A percentile compares a stretch with the other conserved stretches of the same genome.
Evolutionary conservation across 2,797 vertebrate species (phyloP).

Genomic region (Enteromius unitaeniatus): DNA sequence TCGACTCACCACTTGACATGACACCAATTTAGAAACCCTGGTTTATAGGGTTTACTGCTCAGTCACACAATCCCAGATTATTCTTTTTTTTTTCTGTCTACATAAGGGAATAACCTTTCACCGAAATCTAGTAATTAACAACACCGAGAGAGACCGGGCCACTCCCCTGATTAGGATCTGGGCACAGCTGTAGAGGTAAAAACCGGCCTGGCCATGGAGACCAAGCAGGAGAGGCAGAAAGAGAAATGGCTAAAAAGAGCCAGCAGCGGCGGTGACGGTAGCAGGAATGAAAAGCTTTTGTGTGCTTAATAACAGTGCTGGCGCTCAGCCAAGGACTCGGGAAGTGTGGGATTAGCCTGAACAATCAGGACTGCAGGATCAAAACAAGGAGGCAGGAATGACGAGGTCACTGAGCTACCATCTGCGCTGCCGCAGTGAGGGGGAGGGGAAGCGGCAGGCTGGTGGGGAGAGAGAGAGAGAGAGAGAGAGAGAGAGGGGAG

Average conservation of each 20-base stretch:
- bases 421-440: conserved; percentile 92
- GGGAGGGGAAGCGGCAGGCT: conserved; percentile 76
- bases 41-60: neutral
- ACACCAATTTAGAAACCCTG: neutral
- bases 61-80: conserved; percentile 22
- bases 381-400: conserved; percentile 90
- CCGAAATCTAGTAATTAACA: conserved; percentile 49
- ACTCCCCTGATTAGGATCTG: conserved; percentile 32
- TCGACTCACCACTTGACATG: neutral
- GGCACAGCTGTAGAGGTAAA: conserved; percentile 21
- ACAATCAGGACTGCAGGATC: conserved; percentile 90
- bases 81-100: conserved; percentile 29
- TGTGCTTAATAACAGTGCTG: conserved; percentile 89
- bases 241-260: conserved; percentile 35
- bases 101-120: conserved; percentile 41
- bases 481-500: conserved; percentile 64
- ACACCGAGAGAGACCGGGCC: neutral
- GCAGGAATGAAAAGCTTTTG: conserved; percentile 89
- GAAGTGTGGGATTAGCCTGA: conserved; percentile 90
- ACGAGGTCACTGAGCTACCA: conserved; percentile 93
- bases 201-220: conserved; percentile 23
- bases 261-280: conserved; percentile 73
- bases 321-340: conserved; percentile 82
- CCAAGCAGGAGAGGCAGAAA: conserved; percentile 55
- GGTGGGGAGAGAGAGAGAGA: conserved; percentile 58